Base-by-base conservation (phyloP, 2,888 invertebrate genomes). In the Margaritifera margaritifera region DNA sequence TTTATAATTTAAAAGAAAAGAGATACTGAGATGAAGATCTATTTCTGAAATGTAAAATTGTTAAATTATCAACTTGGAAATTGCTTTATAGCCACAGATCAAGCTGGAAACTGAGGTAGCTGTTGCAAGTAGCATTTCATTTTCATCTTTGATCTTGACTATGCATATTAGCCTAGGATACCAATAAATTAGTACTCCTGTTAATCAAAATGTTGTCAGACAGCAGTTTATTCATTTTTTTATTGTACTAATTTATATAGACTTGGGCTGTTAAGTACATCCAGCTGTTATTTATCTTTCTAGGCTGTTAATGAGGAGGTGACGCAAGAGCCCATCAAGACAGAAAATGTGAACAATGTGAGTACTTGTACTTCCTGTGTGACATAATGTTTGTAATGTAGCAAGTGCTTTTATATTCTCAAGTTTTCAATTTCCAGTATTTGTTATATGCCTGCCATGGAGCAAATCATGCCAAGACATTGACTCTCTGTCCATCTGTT, bases 231-330 rank as follows among this genome's bases (percentile, higher is more conserved):
- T 42, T 42, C 15, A 5, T 19, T 20, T 61, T 42, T 18, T 31
- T 31, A 19, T 20, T 27, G 42, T 22, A 52, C 19, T 24, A n/a
- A 57, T 52, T 27, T 20, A 52, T 53, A 27, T 42, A 42, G 8
- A 42, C 42, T 31, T 31, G 31, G 27, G 31, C n/a, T 55, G 53
- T 52, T n/a, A 25, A 27, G n/a, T 57, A 24, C 51, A 8, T 19
- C 19, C 20, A 27, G 5, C 55, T 25, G 31, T 59, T 51, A 50
- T 53, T 61, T 64, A 20, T 70, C 53, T 62, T 79, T 78, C 55
- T 74, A 87, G 85, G 52, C 72, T 66, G 83, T 86, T 22, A 80
- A 76, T 74, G 85, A 86, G 56, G 87, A 87, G 70, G 83, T 84
- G 18, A 86, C 68, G 63, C 62, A 72, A 65, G n/a, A 71, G 64